Evolutionary conservation across 2,797 vertebrate species (phyloP), one percentile per base, ranked within the genome.

Genomic region (Mus minutoides): DNA sequence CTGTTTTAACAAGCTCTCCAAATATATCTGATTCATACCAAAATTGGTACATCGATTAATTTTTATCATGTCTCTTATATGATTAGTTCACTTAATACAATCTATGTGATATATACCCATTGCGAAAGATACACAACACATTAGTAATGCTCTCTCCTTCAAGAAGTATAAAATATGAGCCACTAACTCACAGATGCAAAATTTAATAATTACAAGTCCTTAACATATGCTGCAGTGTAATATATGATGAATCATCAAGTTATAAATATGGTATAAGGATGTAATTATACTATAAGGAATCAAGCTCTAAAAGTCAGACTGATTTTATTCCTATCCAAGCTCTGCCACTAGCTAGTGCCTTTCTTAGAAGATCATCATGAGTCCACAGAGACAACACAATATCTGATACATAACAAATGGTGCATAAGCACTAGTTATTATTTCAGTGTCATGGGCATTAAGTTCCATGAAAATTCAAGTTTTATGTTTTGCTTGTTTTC

Each of bases 121-220:
- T 80, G 3, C 60, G n/a, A 94, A 6, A 13, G 4, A 78, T n/a
- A 34, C 9, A 8, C 22, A 58, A 29, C 46, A 46, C 7, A 9
- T 84, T 88, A 79, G 54, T 92, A 19, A 62, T 46, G 43, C n/a
- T 21, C 54, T 85, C 24, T 17, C 54, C 82, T 96, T 92, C 29
- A 86, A 83, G 43, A 92, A 95, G 10, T 26, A 49, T 89, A 58
- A 88, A 64, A 62, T 94, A 71, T 69, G 60, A 88, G 40, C 69
- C 40, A 2, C 26, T 88, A 58, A 88, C 26, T 86, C 77, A 93
- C 52, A 92, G 19, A 13, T 88, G 52, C 62, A 71, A 11, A 92
- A 60, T 86, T 92, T 80, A 92, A 43, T 52, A 86, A 60, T 86
- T 89, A 73, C 7, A 52, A 31, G 14, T 56, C 46, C 77, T 67